phyloP scores from a whole-genome alignment of 1,140 invertebrate genomes.

The Paraescarpia echinospica region DNA sequence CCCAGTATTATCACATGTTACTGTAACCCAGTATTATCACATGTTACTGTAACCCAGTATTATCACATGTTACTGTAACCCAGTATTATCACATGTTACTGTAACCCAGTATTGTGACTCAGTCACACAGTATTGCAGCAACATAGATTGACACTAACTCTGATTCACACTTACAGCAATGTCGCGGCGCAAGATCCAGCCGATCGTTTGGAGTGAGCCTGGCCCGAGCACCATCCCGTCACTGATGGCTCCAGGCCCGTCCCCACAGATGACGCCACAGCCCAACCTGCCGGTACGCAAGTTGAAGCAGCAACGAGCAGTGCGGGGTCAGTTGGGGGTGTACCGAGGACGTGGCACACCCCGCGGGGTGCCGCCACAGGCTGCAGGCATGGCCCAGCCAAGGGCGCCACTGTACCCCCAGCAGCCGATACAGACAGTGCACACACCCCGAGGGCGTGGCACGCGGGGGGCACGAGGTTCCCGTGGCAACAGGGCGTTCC shows the following conservation, averaged over 20 bases:
- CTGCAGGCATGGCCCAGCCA: conserved; percentile 12
- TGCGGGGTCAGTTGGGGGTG: neutral
- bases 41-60: neutral
- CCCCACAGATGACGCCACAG: neutral
- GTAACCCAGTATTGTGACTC: neutral
- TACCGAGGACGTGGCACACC: neutral
- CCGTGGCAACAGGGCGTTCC: neutral
- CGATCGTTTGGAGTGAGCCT: conserved; percentile 35
- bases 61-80: too few relatives aligned
- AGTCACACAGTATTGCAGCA: neutral
- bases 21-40: too few relatives aligned
- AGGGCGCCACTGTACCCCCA: conserved; percentile 25
- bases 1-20: neutral
- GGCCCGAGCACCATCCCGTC: neutral
- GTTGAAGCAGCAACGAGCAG: neutral
- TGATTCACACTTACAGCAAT: conserved; percentile 32
- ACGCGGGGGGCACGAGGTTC: conserved; percentile 4
- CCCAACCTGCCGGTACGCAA: neutral
- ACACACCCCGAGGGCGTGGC: conserved; percentile 17
- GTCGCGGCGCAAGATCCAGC: conserved; percentile 40
- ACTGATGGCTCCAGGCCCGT: neutral
- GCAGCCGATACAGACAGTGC: conserved; percentile 22
- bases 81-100: neutral
- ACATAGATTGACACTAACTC: neutral
- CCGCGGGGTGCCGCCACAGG: neutral